Evolutionary conservation across 2,113 vertebrate genomes (phyloP), one percentile per base, ranked within the genome.

Genomic region (Pungitius pungitius): DNA sequence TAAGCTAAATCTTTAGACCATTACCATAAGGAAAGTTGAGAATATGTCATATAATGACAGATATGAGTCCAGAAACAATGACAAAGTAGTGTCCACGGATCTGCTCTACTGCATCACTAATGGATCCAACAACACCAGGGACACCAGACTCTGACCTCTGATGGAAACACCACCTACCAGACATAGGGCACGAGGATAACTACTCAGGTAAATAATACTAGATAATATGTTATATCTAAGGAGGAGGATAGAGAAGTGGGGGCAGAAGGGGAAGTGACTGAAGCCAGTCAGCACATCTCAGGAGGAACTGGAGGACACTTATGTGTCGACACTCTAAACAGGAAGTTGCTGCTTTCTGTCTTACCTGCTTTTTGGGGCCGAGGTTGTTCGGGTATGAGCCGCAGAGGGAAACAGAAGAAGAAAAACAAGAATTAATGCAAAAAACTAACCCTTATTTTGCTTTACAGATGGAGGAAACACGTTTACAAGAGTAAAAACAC

Each of bases 201-300:
- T 6, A 35, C 33, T 35, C 33, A 35, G 33, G 33, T 35, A 35
- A 35, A 7, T 35, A 35, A 35, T 8, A 35, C 33, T 6, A 35
- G 5, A 35, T 35, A 35, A 35, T 35, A 7, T 6, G 33, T 4
- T 35, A 35, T 8, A 35, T 35, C 5, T 0, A 8, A 3, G 13
- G 4, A n/a, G 35, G n/a, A 75, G 75, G 43, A 37, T 20, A 20
- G 33, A 82, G 58, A 75, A 80, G 65, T 47, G 49, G 68, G 67
- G 55, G 81, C 67, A 67, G 15, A 39, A 65, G 5, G 51, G 75
- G 77, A 88, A 85, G 52, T 71, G 77, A 73, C 52, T 45, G 58
- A 86, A 75, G 58, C 13, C 55, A 64, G 82, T 87, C 86, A 90
- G 85, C 84, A 90, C 37, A 76, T 82, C 61, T 52, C 69, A 71